Conservation (phyloP, 2,797 vertebrate species). For the Melanotaenia maccullochi region DNA sequence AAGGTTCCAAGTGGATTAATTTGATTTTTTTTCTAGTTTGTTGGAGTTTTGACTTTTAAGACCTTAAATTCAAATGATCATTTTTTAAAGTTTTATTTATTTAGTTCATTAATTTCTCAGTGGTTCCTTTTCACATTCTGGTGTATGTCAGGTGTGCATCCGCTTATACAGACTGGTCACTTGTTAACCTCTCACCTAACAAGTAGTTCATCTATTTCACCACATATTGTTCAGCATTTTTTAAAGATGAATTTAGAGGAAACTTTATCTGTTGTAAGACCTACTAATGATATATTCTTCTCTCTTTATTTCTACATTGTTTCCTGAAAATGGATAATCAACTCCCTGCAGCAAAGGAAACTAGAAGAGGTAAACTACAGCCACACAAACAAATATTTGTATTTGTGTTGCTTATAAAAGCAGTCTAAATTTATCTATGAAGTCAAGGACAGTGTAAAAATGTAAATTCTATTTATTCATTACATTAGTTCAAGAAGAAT, state of each 20-base stretch:
- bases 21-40: neutral
- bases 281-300: slow-evolving; percentile 8
- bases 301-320: slow-evolving; percentile 15
- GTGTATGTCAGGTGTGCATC: slow-evolving; percentile 3
- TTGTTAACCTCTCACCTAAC: neutral
- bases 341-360: slow-evolving; percentile 61
- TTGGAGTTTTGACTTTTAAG: neutral
- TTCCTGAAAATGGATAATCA: slow-evolving; percentile 5
- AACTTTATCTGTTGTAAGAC: neutral
- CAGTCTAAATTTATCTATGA: neutral
- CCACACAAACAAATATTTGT: too few relatives aligned
- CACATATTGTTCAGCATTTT: neutral
- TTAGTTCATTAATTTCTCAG: neutral
- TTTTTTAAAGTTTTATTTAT: neutral
- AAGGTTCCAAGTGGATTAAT: neutral
- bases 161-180: neutral
- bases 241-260: neutral
- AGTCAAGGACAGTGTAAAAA: neutral
- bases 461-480: neutral
- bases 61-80: neutral
- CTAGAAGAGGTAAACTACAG: slow-evolving; percentile 69
- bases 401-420: neutral
- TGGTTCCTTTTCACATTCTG: neutral
- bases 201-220: neutral
- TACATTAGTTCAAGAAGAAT: slow-evolving; percentile 79